phyloP scores from a whole-genome alignment of 2,888 invertebrate species.

The Microplitis deprimator region DNA sequence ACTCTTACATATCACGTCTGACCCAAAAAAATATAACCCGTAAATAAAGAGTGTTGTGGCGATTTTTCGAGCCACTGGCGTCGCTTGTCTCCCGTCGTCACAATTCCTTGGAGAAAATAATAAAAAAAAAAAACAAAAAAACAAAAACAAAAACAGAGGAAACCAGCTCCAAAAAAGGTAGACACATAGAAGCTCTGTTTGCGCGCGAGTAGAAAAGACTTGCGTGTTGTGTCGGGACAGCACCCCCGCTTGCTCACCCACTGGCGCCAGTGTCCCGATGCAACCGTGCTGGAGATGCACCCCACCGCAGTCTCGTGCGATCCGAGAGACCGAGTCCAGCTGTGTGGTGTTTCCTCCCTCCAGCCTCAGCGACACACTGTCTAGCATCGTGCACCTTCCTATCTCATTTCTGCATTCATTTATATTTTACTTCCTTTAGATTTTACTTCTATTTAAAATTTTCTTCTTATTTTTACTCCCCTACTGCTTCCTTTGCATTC shows the following conservation, averaged over 20 bases:
- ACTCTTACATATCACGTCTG: neutral
- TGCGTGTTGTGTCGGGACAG: constrained; percentile 46
- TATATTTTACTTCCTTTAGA: constrained; percentile 2
- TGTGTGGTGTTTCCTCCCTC: constrained; percentile 38
- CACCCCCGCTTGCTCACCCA: constrained; percentile 31
- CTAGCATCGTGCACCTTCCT: neutral
- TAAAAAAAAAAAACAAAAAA: constrained; percentile 22
- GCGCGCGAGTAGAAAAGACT: constrained; percentile 45
- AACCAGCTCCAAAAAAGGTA: neutral
- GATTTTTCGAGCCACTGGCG: constrained; percentile 30
- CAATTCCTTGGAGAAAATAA: neutral
- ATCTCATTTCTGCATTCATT: constrained; percentile 5
- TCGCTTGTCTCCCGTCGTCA: neutral
- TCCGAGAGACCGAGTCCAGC: constrained; percentile 52
- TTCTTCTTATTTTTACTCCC: neutral
- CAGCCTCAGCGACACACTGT: constrained; percentile 22
- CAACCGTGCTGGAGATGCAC: constrained; percentile 50
- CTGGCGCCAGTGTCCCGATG: constrained; percentile 54
- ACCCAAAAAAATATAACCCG: neutral
- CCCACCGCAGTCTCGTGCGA: constrained; percentile 52
- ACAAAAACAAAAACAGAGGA: constrained; percentile 18
- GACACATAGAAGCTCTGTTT: neutral
- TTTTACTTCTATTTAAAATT: neutral
- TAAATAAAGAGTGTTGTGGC: constrained; percentile 15
- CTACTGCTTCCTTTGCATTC: neutral